These are phyloP conservation scores for Caradrina clavipalpis DNA, from an alignment of 2,888 invertebrate species.

Conservation along the genomic window DNA sequence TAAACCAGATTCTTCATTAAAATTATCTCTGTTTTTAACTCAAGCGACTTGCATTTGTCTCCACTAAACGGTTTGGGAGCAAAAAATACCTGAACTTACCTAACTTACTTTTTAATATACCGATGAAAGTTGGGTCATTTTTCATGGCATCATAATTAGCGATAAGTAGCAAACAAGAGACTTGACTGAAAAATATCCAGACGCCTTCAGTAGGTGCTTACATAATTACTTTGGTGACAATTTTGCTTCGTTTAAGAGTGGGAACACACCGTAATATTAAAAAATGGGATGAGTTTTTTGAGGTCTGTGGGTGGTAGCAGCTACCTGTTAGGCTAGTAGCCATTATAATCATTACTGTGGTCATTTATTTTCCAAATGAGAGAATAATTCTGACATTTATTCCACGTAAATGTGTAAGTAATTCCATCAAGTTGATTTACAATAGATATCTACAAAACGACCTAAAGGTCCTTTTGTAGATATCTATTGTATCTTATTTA, in stretches of 20 bases:
- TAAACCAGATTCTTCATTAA: constrained; percentile 38
- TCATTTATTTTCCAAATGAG: neutral
- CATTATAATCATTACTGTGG: constrained; percentile 2
- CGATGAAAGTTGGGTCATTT: constrained; percentile 40
- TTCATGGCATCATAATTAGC: neutral
- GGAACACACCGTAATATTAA: neutral
- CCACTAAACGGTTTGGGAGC: constrained; percentile 39
- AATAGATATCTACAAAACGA: neutral
- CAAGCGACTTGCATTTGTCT: constrained; percentile 50
- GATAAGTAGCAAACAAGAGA: neutral
- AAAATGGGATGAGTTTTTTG: constrained; percentile 11
- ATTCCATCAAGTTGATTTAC: neutral
- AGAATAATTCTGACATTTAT: too few relatives aligned
- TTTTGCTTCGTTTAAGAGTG: neutral
- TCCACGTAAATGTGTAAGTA: neutral
- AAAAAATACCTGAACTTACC: constrained; percentile 46
- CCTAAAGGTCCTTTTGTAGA: too few relatives aligned
- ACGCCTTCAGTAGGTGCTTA: constrained; percentile 3
- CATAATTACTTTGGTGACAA: constrained; percentile 6
- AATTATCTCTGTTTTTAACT: constrained; percentile 44
- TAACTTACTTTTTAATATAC: constrained; percentile 19
- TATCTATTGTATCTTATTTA: too few relatives aligned
- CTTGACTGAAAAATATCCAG: constrained; percentile 24
- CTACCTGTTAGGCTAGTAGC: constrained; percentile 22
- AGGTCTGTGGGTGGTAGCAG: neutral